Evolutionary conservation across 2,888 invertebrate genomes (phyloP), one percentile per base, ranked within the genome.

Genomic region (Antitype chi): DNA sequence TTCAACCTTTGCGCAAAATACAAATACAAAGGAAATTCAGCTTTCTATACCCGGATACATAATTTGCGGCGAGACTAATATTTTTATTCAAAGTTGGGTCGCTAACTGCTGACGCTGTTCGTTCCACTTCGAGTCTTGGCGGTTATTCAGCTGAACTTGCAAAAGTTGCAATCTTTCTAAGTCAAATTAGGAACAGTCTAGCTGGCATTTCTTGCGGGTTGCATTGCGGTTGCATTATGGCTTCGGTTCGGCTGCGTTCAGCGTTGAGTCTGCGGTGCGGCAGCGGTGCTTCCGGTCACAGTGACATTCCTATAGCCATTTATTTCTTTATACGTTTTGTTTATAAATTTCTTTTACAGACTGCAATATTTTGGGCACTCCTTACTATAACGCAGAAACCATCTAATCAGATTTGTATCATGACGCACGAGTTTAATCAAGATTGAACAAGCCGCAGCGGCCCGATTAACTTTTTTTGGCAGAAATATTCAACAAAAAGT

Each of bases 131-230:
- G 23, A 23, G 9, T 13, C 13, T 59, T 28, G 32, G 20, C 49
- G 32, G 17, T 23, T n/a, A 69, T 47, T 52, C 17, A 28, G 73
- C 49, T 68, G 32, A 47, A 55, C 38, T 76, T 62, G 67, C 53
- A 17, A 71, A 76, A 78, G 25, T 78, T 68, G 59, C 23, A 79
- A 69, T 73, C 53, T 53, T 79, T 69, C 3, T 59, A 64, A 47
- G 17, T 69, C 60, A 73, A 78, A 73, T 79, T 47, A 78, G 15
- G 20, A 32, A 43, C 78, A 78, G 69, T 67, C 52, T 53, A 68
- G 67, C 71, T 60, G 20, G 32, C 28, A 53, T 20, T 52, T 20
- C 15, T 15, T 23, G 38, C 23, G 25, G 38, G 38, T 23, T 43
- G 25, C 20, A n/a, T 62, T 53, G 17, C 7, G 9, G 52, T n/a